These are phyloP conservation scores for Taxidea taxus DNA, from an alignment of 2,113 vertebrate genomes.

Conservation along the genomic window DNA sequence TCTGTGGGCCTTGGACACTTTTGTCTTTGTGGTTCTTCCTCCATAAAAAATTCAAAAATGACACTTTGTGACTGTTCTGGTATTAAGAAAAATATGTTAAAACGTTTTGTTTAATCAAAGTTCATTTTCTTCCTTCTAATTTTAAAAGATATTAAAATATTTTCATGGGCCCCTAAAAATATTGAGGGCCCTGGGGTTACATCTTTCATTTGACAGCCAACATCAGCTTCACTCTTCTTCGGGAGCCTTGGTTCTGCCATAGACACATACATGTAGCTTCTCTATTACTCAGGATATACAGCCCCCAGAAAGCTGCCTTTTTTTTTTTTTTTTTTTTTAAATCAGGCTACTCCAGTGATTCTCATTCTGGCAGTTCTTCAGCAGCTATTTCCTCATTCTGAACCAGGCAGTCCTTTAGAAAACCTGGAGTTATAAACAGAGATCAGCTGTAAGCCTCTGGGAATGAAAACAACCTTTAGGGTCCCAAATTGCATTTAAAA, in stretches of 20 bases:
- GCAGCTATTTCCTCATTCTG: background rate
- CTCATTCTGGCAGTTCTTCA: background rate
- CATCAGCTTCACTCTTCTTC: background rate
- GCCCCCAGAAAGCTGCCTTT: background rate
- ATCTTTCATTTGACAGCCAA: background rate
- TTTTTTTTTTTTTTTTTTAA: background rate
- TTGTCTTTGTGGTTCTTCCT: background rate
- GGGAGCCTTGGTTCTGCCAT: background rate
- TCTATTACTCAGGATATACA: background rate
- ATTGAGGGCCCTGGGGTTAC: background rate
- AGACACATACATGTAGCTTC: background rate
- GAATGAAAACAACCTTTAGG: background rate
- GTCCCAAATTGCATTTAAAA: background rate
- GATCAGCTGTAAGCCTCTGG: background rate
- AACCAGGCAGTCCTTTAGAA: background rate
- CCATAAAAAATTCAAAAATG: background rate
- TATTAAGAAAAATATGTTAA: constrained; percentile 15
- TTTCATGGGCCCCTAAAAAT: background rate
- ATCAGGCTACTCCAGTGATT: background rate
- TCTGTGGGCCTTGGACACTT: background rate
- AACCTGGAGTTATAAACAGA: background rate
- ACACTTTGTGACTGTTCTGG: background rate
- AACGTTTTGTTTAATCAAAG: background rate
- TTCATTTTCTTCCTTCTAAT: background rate
- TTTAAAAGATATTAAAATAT: constrained; percentile 8